Percentiles rank a stretch among this genome's conserved stretches.
phyloP scores from a whole-genome alignment of 1,140 invertebrate species.

The Octopus bimaculoides region DNA sequence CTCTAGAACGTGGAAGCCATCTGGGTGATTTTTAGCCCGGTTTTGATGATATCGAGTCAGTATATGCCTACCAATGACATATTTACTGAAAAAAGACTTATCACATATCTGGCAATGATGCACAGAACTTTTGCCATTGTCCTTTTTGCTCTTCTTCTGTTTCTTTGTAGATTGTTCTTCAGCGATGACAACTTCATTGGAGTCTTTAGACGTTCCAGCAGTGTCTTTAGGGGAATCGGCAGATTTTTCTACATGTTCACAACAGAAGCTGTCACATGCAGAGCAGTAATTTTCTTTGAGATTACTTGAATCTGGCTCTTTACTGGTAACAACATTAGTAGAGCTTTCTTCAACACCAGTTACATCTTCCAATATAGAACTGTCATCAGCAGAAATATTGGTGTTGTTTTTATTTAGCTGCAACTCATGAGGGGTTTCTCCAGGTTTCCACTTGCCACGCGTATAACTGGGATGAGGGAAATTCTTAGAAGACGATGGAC shows the following conservation, averaged over 20 bases:
- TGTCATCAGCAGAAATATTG: background rate
- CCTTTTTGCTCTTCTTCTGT: background rate
- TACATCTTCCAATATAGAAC: constrained; percentile 26
- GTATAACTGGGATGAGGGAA: background rate
- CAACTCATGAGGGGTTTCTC: background rate
- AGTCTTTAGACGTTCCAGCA: background rate
- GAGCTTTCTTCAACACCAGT: constrained; percentile 34
- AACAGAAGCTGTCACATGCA: background rate
- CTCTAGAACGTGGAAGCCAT: constrained; percentile 66
- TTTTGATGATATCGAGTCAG: constrained; percentile 44
- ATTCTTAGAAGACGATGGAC: constrained; percentile 19
- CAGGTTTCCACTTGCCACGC: constrained; percentile 13
- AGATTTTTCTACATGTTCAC: background rate
- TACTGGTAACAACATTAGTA: background rate
- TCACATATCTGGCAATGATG: constrained; percentile 53
- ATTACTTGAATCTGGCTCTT: background rate
- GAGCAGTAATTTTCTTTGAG: background rate
- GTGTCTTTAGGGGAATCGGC: background rate
- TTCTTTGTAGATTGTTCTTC: background rate
- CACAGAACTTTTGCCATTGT: constrained; percentile 11
- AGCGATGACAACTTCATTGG: background rate
- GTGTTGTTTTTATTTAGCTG: background rate
- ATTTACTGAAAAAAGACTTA: constrained; percentile 43
- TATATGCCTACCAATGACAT: constrained; percentile 46
- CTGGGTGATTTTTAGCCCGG: constrained; percentile 37